Base-by-base conservation (phyloP, 2,888 invertebrate genomes). In the Smittia aterrima region DNA sequence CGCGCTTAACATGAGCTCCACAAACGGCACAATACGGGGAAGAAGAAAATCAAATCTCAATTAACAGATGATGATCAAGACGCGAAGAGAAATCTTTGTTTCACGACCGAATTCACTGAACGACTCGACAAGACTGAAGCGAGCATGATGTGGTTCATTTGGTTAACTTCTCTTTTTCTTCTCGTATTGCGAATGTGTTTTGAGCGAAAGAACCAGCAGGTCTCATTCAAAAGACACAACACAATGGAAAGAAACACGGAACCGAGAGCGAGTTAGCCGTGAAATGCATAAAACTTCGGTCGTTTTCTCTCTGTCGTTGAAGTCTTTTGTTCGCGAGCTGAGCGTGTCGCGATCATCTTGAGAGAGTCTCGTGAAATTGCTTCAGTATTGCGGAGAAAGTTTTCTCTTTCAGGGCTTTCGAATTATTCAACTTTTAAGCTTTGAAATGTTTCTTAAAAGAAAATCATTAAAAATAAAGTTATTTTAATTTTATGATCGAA, bases 141-240 rank as follows among this genome's bases (percentile, higher is more conserved):
- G 9, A 67, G 18, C 27, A 32, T 41, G 67, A 38, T 67, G 67
- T 67, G 67, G 67, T 47, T 67, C 67, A 67, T 67, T 66, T 67
- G 67, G 67, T 25, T 67, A 40, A 40, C n/a, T 67, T 67, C 67
- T 67, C 67, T 67, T 67, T 64, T 64, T 64, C 64, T 64, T 20
- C 47, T 6, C 16, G n/a, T 47, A 11, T 7, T 7, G 58, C 58
- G 58, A 3, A 22, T 58, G n/a, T 58, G 64, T 64, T 58, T 24
- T 27, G 64, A 25, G 25, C 24, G 16, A 64, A 64, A 64, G 64
- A 64, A 25, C 64, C 25, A 64, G 64, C 64, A 64, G 16, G 64
- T 27, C n/a, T 27, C 25, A 25, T 64, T 64, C 6, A 22, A 22
- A 18, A 58, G 22, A 18, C 58, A 58, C 25, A 20, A 64, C 27